Evolutionary conservation across 2,797 vertebrate genomes (phyloP), one percentile per base, ranked within the genome.

Genomic region (Esox masquinongy): DNA sequence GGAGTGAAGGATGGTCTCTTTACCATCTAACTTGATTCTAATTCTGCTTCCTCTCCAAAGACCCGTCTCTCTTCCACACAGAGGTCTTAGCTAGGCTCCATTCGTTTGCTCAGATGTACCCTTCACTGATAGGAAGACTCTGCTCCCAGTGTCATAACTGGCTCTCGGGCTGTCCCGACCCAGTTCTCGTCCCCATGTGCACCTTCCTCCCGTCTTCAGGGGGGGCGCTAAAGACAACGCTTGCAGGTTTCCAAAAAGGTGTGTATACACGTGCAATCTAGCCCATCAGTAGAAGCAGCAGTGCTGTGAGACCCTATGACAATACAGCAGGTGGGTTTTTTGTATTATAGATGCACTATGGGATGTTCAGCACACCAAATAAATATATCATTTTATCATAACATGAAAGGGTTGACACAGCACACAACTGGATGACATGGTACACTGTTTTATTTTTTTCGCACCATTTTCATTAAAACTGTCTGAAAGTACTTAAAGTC

Each of bases 131-230:
- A 63, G 91, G 94, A 64, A 90, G 68, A 61, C 88, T 96, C 78
- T 96, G 95, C 75, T 88, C 89, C 50, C 93, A 95, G 76, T 92
- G 93, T 12, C 83, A 90, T 68, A 87, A 90, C 66, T 95, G 94
- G 92, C 89, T 96, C 76, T 77, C 79, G 2, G 63, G 68, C 0
- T 93, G 90, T 80, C 75, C 89, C 0, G 82, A 93, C 24, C 95
- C 96, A 0, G 50, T 93, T 75, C 91, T 96, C 22, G 72, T 94
- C 34, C 96, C 95, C 0, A 91, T 88, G 0, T 72, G 85, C 16
- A 92, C 91, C 24, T 96, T 96, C 86, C 91, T 97, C 73, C 93
- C 91, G 73, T 88, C 91, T 16, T 95, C 95, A 0, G 94, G 90
- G 1, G 93, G 92, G 22, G 88, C 93, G 22, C 91, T 96, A 16